Evolutionary conservation across 2,888 invertebrate genomes (phyloP).

Genomic region (Amphipyra tragopoginis): DNA sequence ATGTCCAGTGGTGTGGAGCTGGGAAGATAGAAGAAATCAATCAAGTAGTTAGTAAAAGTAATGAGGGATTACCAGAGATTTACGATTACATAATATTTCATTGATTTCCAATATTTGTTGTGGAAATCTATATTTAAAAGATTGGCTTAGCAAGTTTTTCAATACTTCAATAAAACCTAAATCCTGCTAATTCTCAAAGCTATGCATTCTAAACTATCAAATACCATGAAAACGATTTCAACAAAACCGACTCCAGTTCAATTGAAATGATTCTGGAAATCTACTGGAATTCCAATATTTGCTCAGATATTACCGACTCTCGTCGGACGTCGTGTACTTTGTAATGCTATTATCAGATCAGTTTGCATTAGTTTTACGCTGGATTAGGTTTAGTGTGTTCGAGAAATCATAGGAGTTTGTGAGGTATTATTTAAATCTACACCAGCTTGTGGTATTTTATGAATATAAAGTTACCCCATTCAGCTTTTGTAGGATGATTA

Average conservation of each 20-base stretch:
- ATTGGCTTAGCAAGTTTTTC: too few species aligned
- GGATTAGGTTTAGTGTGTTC: slow-evolving; percentile 13
- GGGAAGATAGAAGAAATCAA: too few species aligned
- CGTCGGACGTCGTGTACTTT: slow-evolving; percentile 10
- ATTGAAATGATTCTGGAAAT: slow-evolving; percentile 27
- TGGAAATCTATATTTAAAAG: too few species aligned
- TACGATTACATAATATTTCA: too few species aligned
- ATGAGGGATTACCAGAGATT: too few species aligned
- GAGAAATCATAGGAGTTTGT: neutral
- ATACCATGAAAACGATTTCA: slow-evolving; percentile 16
- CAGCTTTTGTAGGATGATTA: too few species aligned
- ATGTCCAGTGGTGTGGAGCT: too few species aligned
- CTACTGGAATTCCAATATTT: slow-evolving; percentile 45
- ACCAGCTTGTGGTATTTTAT: neutral
- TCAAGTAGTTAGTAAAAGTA: too few species aligned
- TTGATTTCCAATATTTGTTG: too few species aligned
- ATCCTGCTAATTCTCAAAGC: slow-evolving; percentile 9
- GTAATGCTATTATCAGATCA: slow-evolving; percentile 32
- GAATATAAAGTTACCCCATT: too few species aligned
- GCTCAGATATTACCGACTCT: slow-evolving; percentile 46
- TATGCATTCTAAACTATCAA: slow-evolving; percentile 21
- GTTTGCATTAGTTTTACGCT: slow-evolving; percentile 32
- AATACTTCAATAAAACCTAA: neutral
- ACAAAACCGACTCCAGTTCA: slow-evolving; percentile 24
- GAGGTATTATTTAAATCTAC: neutral